Percentiles rank a stretch among this genome's conserved stretches.
Evolutionary conservation across 2,113 vertebrate species (phyloP).

Genomic region (Lamprotornis superbus): DNA sequence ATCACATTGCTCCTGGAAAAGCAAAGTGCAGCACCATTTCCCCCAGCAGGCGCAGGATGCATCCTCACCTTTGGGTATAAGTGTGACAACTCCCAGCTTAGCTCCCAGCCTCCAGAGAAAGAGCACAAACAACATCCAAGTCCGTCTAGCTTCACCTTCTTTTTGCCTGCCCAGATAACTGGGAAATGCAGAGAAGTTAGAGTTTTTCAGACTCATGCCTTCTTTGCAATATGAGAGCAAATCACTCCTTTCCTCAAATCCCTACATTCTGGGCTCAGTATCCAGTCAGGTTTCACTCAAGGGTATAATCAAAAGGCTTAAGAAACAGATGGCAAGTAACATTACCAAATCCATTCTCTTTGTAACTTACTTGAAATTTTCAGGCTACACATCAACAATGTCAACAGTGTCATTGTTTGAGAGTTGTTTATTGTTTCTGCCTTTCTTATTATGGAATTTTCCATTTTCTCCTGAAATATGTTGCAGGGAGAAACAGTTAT

Average conservation of each 20-base stretch:
- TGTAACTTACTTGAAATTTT: neutral
- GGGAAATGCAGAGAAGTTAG: neutral
- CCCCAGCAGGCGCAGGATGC: neutral
- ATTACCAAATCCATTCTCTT: neutral
- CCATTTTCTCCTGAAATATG: neutral
- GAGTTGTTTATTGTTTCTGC: neutral
- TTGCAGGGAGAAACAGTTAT: neutral
- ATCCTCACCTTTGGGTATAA: neutral
- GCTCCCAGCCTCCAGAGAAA: neutral
- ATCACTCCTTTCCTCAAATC: neutral
- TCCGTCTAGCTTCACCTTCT: neutral
- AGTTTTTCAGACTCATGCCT: neutral
- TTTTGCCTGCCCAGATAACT: neutral
- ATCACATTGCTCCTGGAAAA: neutral
- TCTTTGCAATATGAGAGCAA: neutral
- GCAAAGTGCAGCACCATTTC: neutral
- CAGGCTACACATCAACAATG: neutral
- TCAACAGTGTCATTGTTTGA: neutral
- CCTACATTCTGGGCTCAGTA: neutral
- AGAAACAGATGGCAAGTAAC: neutral
- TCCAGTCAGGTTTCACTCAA: neutral
- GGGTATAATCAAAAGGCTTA: neutral
- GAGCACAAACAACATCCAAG: neutral
- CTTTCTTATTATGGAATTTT: neutral
- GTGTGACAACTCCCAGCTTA: neutral